Evolutionary conservation across 2,113 vertebrate species (phyloP), one percentile per base, ranked within the genome.

Genomic region (Protomyctophum bolini): DNA sequence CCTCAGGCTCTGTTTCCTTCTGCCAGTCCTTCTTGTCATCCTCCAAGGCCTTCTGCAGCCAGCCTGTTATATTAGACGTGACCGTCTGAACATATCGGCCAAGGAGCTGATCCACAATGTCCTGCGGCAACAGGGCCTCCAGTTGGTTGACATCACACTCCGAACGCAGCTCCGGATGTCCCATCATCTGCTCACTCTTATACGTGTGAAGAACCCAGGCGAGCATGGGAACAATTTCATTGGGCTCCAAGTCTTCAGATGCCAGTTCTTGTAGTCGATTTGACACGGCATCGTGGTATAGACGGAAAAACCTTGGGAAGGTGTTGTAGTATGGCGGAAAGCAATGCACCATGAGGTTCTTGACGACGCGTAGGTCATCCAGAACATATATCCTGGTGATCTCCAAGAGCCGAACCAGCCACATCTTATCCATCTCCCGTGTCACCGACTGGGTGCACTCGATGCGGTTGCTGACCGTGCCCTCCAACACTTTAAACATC

Each of bases 21-120:
- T 95, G 88, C 98, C 98, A 99, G 87, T 99, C 97, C 82, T 98
- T 99, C 88, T 94, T 97, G 86, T 99, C 98, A 0, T 97, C 99
- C 72, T 99, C 97, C 76, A 99, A 85, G 4, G 98, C 98, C 89
- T 99, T 99, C 51, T 97, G 90, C 56, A 99, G 90, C 98, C 97
- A 99, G 70, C 95, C 96, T 48, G 97, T 97, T 74, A 99, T 99
- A 83, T 99, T 99, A 10, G 95, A 97, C 98, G 95, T 97, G 14
- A 99, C 96, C 0, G 96, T 99, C 69, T 95, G 90, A 87, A 98
- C 94, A 51, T 99, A 98, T 63, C 93, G 96, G 87, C 93, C 93
- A 9, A 98, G 96, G 64, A 98, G 94, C n/a, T 95, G 81, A 2
- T 98, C 90, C 70, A 98, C 91, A 67, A 97, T 93, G 0, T 92